Evolutionary conservation across 2,113 vertebrate genomes (phyloP), one percentile per base, ranked within the genome.

Genomic region (Edolisoma coerulescens): DNA sequence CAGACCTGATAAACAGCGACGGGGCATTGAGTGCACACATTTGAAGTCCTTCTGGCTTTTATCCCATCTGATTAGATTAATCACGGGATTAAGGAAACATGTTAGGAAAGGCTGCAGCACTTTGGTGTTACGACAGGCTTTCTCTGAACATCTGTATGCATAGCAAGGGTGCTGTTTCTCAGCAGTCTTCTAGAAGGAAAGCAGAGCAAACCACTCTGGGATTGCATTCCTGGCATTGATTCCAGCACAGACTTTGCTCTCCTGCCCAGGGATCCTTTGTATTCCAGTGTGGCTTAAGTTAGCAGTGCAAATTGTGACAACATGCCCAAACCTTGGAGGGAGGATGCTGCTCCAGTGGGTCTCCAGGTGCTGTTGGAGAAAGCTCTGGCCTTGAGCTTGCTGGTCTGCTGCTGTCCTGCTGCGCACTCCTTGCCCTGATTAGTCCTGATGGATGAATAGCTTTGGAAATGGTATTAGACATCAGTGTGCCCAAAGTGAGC

Each of bases 1-100:
- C 42, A 56, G 35, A 44, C 71, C 49, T 9, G 18, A n/a, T 21
- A 68, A 80, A 50, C 19, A 49, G 27, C 8, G 20, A 16, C 0
- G 1, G 27, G 39, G 20, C 13, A 17, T 1, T 10, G 54, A 73
- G 56, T 1, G 3, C 5, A 19, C 11, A 11, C 1, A 9, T 33
- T 57, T 47, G 6, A 81, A 87, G 33, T 61, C n/a, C 30, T 89
- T 30, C 82, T 83, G 30, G 30, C 70, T 87, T 87, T 89, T 65
- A 60, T 76, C 56, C 11, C 35, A 15, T 65, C 53, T 78, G 52
- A 86, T 92, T 17, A 77, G 82, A 50, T 76, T 82, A 30, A 92
- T 78, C 42, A 21, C 30, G 45, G 59, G n/a, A 70, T 75, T 78
- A 93, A 90, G 64, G 71, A 42, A 74, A 28, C 14, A 7, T 0